Evolutionary conservation across 2,113 vertebrate genomes (phyloP).

Genomic region (Phylloscopus trochilus): DNA sequence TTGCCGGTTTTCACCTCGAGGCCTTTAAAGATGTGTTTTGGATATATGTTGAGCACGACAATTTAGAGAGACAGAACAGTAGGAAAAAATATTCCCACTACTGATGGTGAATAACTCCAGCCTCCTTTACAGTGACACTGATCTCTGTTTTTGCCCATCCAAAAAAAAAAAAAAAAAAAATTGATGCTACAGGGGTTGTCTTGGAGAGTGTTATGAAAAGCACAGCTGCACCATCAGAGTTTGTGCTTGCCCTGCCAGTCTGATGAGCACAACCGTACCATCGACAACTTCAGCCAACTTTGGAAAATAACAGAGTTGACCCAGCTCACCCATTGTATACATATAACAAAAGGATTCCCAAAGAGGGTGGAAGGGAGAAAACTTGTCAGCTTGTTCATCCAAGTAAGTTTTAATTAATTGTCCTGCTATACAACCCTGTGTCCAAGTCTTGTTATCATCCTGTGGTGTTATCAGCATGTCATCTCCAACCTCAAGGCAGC

Average conservation of each 20-base stretch:
- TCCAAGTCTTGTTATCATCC: neutral
- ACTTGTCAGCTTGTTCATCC: neutral
- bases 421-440: neutral
- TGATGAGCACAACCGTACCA: neutral
- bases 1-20: neutral
- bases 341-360: neutral
- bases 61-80: neutral
- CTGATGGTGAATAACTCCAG: neutral
- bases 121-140: neutral
- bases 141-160: neutral
- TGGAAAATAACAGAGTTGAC: neutral
- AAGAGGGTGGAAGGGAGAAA: neutral
- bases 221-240: accelerated
- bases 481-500: neutral
- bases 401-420: neutral
- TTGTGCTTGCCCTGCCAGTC: neutral
- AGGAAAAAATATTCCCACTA: neutral
- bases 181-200: neutral
- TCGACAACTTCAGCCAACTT: neutral
- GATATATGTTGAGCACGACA: neutral
- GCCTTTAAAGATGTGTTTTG: neutral
- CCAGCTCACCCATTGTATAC: neutral
- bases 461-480: neutral
- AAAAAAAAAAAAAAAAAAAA: neutral
- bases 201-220: neutral